These are phyloP conservation scores for Megaustenia siamemsis DNA, from an alignment of 2,888 invertebrate species.

Conservation along the genomic window DNA sequence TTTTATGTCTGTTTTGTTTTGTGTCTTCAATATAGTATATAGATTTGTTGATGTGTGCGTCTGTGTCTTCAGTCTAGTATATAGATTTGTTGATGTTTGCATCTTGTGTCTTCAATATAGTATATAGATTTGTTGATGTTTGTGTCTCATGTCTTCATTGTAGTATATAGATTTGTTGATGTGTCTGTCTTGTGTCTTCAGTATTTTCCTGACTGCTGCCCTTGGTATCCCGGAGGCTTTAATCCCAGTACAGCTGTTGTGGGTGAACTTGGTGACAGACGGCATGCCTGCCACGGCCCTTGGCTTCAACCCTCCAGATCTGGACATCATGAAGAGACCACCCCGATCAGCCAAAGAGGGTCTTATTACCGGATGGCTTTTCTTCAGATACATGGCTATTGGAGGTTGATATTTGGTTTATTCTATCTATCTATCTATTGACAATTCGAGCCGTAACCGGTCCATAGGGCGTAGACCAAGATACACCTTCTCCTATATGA, in stretches of 20 bases:
- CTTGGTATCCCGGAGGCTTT: conserved; percentile 99
- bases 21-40: too few species aligned
- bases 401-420: conserved; percentile 79
- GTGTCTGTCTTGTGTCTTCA: conserved; percentile 64
- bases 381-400: conserved; percentile 95
- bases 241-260: conserved; percentile 99
- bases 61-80: too few species aligned
- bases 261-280: conserved; percentile 99
- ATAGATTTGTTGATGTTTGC: too few species aligned
- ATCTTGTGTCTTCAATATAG: too few species aligned
- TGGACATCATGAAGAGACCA: conserved; percentile 99
- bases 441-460: too few species aligned
- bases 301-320: conserved; percentile 99
- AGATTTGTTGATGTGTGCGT: too few species aligned
- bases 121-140: too few species aligned
- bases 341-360: conserved; percentile 98
- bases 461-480: too few species aligned
- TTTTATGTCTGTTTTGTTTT: too few species aligned
- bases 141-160: too few species aligned
- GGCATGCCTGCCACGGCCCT: conserved; percentile 98
- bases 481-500: too few species aligned
- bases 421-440: not conserved
- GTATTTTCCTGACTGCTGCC: conserved; percentile 99
- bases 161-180: too few species aligned
- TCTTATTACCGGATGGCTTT: conserved; percentile 99